Percentiles rank a stretch among this genome's conserved stretches.
Conservation (phyloP, 92 coral and sea anemone species). For the Nematostella vectensis region DNA sequence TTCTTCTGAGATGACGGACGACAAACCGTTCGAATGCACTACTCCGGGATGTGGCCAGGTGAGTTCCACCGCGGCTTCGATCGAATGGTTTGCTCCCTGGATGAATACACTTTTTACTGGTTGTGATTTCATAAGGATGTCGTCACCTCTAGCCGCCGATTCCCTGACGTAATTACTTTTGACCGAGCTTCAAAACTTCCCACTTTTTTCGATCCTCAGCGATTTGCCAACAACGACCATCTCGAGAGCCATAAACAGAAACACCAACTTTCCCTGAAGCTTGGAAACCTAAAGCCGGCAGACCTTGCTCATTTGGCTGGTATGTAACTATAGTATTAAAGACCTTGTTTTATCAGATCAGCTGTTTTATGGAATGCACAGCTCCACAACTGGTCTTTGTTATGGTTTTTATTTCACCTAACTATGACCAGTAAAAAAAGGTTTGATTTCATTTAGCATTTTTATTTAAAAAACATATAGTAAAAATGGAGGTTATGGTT, state of each 20-base stretch:
- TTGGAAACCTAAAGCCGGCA: constrained; percentile 52
- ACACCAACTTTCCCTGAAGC: constrained; percentile 79
- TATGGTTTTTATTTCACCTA: no score
- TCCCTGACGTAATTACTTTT: constrained; percentile 87
- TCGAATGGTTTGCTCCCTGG: constrained; percentile 40
- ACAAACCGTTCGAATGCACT: constrained; percentile 92
- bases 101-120: constrained; percentile 63
- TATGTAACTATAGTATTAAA: constrained; percentile 12
- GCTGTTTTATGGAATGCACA: no score
- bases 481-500: no score
- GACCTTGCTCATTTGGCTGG: constrained; percentile 60
- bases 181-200: constrained; percentile 36
- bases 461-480: no score
- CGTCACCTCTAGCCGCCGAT: constrained; percentile 66
- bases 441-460: no score
- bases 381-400: no score
- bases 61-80: constrained; percentile 38
- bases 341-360: no score
- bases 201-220: constrained; percentile 51
- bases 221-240: constrained; percentile 98
- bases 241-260: constrained; percentile 94
- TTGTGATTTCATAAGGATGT: constrained; percentile 88
- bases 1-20: constrained; percentile 87
- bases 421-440: no score
- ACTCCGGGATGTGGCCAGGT: constrained; percentile 95